Evolutionary conservation across 2,888 invertebrate species (phyloP).

Genomic region (Hydraecia micacea): DNA sequence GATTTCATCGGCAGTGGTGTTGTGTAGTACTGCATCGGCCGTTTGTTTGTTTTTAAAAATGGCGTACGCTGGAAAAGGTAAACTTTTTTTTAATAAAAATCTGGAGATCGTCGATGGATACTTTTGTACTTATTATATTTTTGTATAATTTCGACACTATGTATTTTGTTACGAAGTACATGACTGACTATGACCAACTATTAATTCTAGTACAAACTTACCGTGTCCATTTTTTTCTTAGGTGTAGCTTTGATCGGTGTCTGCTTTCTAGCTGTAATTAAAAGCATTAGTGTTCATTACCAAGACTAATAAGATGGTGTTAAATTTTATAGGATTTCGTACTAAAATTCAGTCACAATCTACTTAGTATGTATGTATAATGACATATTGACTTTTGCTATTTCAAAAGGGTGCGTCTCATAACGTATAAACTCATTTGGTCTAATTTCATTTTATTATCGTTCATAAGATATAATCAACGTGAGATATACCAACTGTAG

Average conservation of each 20-base stretch:
- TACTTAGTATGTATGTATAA: not conserved
- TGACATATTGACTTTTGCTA: not conserved
- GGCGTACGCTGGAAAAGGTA: constrained; percentile 59
- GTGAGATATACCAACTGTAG: too few species aligned
- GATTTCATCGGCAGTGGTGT: constrained; percentile 81
- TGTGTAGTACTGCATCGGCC: constrained; percentile 77
- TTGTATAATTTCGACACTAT: not conserved
- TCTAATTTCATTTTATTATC: too few species aligned
- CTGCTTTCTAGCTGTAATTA: constrained; percentile 41
- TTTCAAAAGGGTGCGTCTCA: too few species aligned
- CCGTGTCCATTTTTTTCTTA: not conserved
- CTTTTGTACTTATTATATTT: not conserved
- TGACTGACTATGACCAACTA: not conserved
- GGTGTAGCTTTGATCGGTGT: not conserved
- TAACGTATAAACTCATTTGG: too few species aligned
- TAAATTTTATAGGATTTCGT: not conserved
- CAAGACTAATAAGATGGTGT: too few species aligned
- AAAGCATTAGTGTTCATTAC: not conserved
- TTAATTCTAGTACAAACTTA: constrained; percentile 13
- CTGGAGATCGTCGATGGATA: not conserved
- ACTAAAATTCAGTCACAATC: not conserved
- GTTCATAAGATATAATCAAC: too few species aligned
- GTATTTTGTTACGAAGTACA: not conserved
- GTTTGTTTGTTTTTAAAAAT: constrained; percentile 69
- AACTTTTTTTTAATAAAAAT: constrained; percentile 19